A percentile compares a stretch with the other conserved stretches of the same genome.
Conservation (phyloP, 2,113 vertebrate species). For the Numida meleagris region DNA sequence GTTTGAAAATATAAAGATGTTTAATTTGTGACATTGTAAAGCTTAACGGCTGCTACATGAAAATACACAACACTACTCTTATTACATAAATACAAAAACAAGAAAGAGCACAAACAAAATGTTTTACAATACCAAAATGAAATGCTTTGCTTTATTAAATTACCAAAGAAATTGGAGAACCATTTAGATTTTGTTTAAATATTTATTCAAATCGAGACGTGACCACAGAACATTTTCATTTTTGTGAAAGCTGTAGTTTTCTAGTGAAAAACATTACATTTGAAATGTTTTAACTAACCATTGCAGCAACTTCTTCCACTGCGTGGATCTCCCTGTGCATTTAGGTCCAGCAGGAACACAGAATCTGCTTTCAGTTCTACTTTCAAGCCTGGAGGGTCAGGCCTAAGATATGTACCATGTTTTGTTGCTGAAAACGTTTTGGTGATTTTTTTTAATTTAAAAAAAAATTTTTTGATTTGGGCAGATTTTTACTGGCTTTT, state of each 20-base stretch:
- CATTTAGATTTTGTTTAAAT: background rate
- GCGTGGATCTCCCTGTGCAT: background rate
- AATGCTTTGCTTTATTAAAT: background rate
- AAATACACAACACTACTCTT: background rate
- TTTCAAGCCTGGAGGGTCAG: background rate
- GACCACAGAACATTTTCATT: background rate
- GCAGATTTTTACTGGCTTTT: background rate
- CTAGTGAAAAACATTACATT: background rate
- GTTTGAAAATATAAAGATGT: background rate
- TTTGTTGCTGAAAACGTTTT: background rate
- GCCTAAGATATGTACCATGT: rapidly evolving
- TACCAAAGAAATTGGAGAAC: background rate
- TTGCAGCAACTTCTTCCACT: background rate
- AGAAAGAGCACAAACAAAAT: background rate
- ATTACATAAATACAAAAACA: background rate
- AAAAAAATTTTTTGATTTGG: too few relatives aligned
- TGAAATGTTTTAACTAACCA: background rate
- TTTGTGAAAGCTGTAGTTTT: background rate
- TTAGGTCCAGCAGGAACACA: background rate
- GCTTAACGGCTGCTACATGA: background rate
- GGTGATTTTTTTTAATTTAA: too few relatives aligned
- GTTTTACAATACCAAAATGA: background rate
- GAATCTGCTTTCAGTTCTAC: background rate
- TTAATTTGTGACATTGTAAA: background rate
- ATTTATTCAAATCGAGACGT: background rate